Base-by-base conservation (phyloP, 2,113 vertebrate species). In the Poeciliopsis occidentalis region DNA sequence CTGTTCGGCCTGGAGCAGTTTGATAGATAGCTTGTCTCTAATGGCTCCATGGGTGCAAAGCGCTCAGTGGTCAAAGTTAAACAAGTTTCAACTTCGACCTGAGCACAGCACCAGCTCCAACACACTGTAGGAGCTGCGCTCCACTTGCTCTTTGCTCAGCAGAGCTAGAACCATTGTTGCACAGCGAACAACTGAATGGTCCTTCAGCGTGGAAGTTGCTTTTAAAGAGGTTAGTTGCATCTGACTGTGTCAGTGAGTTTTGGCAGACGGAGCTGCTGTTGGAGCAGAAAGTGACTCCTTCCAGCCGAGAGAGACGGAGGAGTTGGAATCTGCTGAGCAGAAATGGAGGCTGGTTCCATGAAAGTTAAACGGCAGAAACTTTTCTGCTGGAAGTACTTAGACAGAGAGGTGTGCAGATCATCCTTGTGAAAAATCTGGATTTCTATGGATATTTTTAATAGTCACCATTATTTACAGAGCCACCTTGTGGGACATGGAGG, bases 21-120 rank as follows among this genome's bases (percentile, higher is more conserved):
- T 57, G 51, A 57, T n/a, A 57, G 51, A 57, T 57, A 57, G n/a
- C 47, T n/a, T 57, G 51, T 57, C 51, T n/a, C 51, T 57, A 57
- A n/a, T n/a, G 51, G 15, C 8, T 54, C 22, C 51, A 54, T 54
- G 17, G 51, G 2, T 57, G 19, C 22, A 57, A 57, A n/a, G 51
- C 47, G 6, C 4, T 17, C 17, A 17, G 44, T 24, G 22, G 51
- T n/a, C 22, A 57, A 57, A 17, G 51, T 57, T 57, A n/a, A 57
- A 11, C 24, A 57, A 57, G 51, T n/a, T 57, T 57, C 24, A 57
- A n/a, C 51, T 57, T 47, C 24, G 24, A 57, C 51, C 19, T 57
- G 51, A 57, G 51, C 24, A n/a, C 51, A 57, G 51, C 24, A 57
- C 44, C 44, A 47, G 44, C 17, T 47, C 44, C 17, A 47, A 8